A percentile compares a stretch with the other conserved stretches of the same genome.
Evolutionary conservation across 1,140 invertebrate species (phyloP).

Genomic region (Scylla paramamosain): DNA sequence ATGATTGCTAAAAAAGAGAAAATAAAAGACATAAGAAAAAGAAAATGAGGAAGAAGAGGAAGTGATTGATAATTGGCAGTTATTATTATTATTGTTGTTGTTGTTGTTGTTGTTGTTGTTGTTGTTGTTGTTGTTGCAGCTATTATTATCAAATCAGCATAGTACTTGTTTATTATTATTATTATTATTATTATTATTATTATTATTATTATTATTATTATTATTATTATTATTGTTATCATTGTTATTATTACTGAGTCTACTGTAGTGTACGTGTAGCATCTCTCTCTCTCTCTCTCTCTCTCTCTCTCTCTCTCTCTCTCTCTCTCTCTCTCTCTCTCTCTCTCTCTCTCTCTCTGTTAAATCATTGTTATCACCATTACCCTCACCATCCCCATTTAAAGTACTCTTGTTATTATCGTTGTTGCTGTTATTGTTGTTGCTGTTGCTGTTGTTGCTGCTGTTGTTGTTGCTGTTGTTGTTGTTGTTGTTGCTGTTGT

Average conservation of each 20-base stretch:
- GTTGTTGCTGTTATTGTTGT: slow-evolving; percentile 1
- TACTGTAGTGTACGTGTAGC: background rate
- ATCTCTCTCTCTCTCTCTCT: background rate
- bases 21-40: too few species aligned
- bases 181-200: background rate
- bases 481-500: background rate
- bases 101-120: too few species aligned
- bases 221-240: background rate
- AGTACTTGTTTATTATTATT: too few species aligned
- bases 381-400: background rate
- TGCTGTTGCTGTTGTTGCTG: slow-evolving; percentile 22
- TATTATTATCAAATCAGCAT: too few species aligned
- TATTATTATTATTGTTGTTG: too few species aligned
- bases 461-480: background rate
- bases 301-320: background rate
- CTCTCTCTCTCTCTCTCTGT: background rate
- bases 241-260: background rate
- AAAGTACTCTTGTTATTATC: background rate
- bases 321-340: background rate
- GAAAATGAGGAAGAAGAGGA: too few species aligned
- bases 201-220: background rate
- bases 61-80: too few species aligned
- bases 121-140: too few species aligned
- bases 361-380: too few species aligned
- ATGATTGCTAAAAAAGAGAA: too few species aligned